Evolutionary conservation across 2,888 invertebrate species (phyloP), one percentile per base, ranked within the genome.

Genomic region (Tholera decimalis): DNA sequence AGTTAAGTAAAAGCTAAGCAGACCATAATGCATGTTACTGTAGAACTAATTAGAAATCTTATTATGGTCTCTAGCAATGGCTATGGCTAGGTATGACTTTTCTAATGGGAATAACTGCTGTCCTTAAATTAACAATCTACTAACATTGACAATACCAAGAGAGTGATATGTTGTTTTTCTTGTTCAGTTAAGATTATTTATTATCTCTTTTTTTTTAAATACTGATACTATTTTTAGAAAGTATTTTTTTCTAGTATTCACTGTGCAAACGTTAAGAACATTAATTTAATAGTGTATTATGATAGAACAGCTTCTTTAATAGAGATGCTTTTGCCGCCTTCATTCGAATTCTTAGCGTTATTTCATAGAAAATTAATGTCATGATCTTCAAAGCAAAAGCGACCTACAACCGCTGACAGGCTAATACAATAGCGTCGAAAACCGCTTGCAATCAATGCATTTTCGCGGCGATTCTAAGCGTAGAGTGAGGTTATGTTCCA

Each of bases 401-500:
- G 18, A 54, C 51, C 50, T 54, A 54, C 41, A 47, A 24, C 3
- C 3, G 13, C 4, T 37, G n/a, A 3, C 33, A 63, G 0, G 0
- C 4, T 1, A 11, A 22, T 8, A 26, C 24, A 30, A 47, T 65
- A 73, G 39, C 18, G 63, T 60, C 30, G 20, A 70, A 22, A 71
- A 59, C 77, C 9, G 70, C 50, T 55, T 61, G 43, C 28, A 62
- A 26, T 11, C 2, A 37, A 15, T 13, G 9, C 43, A 28, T 59
- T 67, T 73, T 66, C 71, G 79, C 79, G 79, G 83, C 63, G 59
- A 73, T 67, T 74, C 15, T 46, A 1, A 54, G 63, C 33, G 22
- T 24, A 37, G 56, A 56, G 60, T 54, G 69, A 75, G 81, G 80
- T 84, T 78, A 83, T 64, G 69, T 73, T 72, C 20, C 55, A 71